Conservation (phyloP, 2,888 invertebrate genomes). For the Idaea dimidiata region DNA sequence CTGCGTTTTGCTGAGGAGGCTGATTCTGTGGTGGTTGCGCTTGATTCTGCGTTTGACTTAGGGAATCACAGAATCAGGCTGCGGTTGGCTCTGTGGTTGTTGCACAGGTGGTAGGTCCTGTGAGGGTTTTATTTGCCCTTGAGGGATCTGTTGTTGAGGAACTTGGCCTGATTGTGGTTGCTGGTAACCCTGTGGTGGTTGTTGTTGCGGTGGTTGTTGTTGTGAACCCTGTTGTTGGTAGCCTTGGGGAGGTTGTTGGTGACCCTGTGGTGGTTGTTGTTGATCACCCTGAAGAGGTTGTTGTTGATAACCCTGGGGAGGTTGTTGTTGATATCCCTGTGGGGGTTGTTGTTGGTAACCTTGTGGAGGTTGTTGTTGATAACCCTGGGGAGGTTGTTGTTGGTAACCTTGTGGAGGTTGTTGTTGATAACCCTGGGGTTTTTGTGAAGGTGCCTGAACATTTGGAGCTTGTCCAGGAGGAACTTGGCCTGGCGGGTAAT, state of each 20-base stretch:
- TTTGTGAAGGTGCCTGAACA: too few species aligned
- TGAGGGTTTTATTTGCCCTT: conserved; percentile 4
- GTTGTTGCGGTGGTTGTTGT: conserved; percentile 29
- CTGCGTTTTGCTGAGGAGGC: not conserved
- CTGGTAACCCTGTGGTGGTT: conserved; percentile 31
- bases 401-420: conserved; percentile 28
- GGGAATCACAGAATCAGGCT: not conserved
- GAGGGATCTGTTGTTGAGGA: conserved; percentile 28
- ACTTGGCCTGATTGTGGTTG: conserved; percentile 29
- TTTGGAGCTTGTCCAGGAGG: conserved; percentile 35
- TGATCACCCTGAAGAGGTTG: conserved; percentile 14
- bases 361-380: conserved; percentile 32
- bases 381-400: conserved; percentile 24
- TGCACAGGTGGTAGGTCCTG: conserved; percentile 4
- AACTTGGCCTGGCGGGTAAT: conserved; percentile 33
- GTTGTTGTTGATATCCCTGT: conserved; percentile 25
- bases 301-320: conserved; percentile 19
- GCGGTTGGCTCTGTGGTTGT: not conserved
- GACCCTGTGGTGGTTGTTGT: conserved; percentile 25
- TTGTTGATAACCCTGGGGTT: conserved; percentile 22
- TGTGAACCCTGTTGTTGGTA: conserved; percentile 34
- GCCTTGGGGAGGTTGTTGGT: conserved; percentile 21
- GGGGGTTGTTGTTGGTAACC: conserved; percentile 26
- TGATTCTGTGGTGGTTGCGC: not conserved
- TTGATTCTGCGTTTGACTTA: not conserved